Conservation (phyloP, 2,797 vertebrate species). For the Hirundo rustica region DNA sequence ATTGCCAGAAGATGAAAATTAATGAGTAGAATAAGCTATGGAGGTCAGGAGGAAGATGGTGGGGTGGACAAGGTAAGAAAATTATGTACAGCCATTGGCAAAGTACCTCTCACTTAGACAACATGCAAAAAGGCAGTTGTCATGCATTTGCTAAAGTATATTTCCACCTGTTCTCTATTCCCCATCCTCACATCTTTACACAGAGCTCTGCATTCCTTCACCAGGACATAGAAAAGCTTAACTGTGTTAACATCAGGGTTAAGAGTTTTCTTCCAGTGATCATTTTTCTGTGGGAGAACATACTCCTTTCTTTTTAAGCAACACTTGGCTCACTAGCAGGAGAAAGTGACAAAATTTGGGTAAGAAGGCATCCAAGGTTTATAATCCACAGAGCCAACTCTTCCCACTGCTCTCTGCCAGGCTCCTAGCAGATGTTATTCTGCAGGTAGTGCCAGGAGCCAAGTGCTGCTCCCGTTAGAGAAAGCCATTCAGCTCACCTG, state of each 20-base stretch:
- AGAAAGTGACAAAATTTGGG: neutral
- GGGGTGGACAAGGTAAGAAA: neutral
- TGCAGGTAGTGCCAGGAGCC: neutral
- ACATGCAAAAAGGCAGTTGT: neutral
- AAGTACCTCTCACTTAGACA: neutral
- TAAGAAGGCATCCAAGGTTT: constrained; percentile 5
- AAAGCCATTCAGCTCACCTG: neutral
- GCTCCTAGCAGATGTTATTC: constrained; percentile 9
- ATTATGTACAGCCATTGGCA: neutral
- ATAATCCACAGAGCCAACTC: neutral
- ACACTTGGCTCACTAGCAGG: neutral
- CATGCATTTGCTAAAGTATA: neutral
- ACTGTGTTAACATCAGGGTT: neutral
- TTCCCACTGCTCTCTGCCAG: neutral
- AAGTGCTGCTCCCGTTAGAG: neutral
- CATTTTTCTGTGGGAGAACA: neutral
- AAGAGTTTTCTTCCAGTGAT: neutral
- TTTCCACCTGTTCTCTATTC: neutral
- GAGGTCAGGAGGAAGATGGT: no score
- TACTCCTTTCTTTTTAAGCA: neutral
- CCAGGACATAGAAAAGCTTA: neutral
- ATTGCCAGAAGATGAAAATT: neutral
- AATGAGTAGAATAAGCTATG: neutral
- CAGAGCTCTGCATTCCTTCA: neutral
- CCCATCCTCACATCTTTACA: neutral